These are phyloP conservation scores for Poicephalus meyeri DNA, from an alignment of 2,113 vertebrate genomes.

Conservation along the genomic window DNA sequence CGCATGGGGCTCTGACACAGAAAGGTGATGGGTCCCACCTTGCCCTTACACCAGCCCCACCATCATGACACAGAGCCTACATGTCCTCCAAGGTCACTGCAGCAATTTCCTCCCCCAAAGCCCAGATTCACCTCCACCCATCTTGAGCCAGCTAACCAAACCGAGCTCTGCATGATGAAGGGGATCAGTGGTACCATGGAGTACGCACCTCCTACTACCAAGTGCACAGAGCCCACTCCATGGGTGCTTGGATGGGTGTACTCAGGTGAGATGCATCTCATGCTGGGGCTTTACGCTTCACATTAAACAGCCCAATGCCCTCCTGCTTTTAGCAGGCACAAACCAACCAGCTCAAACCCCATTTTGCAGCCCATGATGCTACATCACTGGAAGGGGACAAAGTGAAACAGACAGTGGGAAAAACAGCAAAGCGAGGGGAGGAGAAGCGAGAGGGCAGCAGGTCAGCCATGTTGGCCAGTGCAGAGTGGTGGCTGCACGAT, in stretches of 20 bases:
- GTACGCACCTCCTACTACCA: background rate
- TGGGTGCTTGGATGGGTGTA: rapidly evolving
- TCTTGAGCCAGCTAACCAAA: background rate
- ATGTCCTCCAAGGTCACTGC: background rate
- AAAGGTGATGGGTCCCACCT: background rate
- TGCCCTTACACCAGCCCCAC: background rate
- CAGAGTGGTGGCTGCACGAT: background rate
- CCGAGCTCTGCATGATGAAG: background rate
- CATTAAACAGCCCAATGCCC: rapidly evolving
- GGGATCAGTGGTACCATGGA: rapidly evolving
- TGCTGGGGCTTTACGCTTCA: background rate
- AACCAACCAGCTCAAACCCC: background rate
- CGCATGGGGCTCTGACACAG: rapidly evolving
- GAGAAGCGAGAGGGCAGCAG: rapidly evolving
- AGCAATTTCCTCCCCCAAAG: background rate
- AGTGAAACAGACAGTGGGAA: rapidly evolving
- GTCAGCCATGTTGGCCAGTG: rapidly evolving
- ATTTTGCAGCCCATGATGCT: rapidly evolving
- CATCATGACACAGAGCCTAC: rapidly evolving
- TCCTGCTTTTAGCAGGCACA: background rate
- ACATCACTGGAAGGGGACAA: rapidly evolving
- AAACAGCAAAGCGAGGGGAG: rapidly evolving
- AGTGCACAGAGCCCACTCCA: background rate
- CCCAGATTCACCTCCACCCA: background rate
- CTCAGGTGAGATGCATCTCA: background rate